Evolutionary conservation across 2,113 vertebrate genomes (phyloP).

Genomic region (Galeopterus variegatus): DNA sequence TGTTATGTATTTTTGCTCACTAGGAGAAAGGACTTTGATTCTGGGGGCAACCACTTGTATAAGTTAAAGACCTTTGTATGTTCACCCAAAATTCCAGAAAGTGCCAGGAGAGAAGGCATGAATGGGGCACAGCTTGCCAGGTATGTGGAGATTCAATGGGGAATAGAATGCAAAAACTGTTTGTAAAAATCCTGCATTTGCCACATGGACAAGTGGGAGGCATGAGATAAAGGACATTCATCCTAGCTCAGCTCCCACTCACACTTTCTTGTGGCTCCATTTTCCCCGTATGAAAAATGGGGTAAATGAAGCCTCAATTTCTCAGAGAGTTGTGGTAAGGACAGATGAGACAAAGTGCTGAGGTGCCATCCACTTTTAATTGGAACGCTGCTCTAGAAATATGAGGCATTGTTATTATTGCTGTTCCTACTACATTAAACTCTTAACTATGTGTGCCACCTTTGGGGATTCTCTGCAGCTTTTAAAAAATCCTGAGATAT

Average conservation of each 20-base stretch:
- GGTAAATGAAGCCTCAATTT: not conserved
- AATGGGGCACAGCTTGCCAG: constrained; percentile 11
- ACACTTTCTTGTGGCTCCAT: not conserved
- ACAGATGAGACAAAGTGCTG: not conserved
- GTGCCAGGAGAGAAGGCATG: not conserved
- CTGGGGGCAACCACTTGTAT: not conserved
- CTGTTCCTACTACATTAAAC: constrained; percentile 66
- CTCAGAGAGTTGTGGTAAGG: not conserved
- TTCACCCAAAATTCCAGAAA: constrained; percentile 15
- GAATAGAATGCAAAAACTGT: not conserved
- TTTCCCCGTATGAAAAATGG: not conserved
- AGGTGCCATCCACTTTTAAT: constrained; percentile 61
- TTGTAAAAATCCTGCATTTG: not conserved
- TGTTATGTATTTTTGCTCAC: constrained; percentile 16
- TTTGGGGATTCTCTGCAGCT: constrained; percentile 69
- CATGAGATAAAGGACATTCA: not conserved
- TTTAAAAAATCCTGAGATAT: constrained; percentile 61
- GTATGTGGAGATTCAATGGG: constrained; percentile 7
- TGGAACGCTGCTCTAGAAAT: constrained; percentile 52
- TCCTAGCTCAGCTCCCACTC: not conserved
- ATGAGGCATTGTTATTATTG: constrained; percentile 51
- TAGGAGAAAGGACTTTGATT: constrained; percentile 48
- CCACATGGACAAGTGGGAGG: not conserved
- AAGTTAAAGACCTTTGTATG: not conserved
- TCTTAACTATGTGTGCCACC: constrained; percentile 68